Percentiles rank a stretch among this genome's conserved stretches.
Evolutionary conservation across 1,140 invertebrate genomes (phyloP).

Genomic region (Drosophila orosa): DNA sequence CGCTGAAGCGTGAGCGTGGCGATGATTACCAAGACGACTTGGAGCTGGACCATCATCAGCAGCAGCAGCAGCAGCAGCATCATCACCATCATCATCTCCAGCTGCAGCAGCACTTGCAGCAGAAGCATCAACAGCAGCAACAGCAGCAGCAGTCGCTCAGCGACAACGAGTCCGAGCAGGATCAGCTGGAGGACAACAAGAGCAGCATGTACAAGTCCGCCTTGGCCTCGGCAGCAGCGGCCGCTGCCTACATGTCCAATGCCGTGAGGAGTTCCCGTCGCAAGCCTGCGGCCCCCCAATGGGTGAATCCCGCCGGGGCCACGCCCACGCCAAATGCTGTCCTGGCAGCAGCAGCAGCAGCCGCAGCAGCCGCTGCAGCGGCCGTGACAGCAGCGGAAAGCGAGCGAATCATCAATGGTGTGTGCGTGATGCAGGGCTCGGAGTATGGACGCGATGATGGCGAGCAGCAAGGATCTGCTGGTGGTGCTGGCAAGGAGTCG

Average conservation of each 20-base stretch:
- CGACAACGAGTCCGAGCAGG: conserved; percentile 88
- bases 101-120: conserved; percentile 1
- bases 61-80: conserved; percentile 83
- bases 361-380: conserved; percentile 13
- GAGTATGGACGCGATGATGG: conserved; percentile 93
- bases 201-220: conserved; percentile 85
- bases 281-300: conserved; percentile 97
- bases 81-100: background rate
- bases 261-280: conserved; percentile 86
- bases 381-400: conserved; percentile 83
- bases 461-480: too few species aligned
- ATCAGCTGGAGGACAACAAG: conserved; percentile 82
- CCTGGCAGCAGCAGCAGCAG: conserved; percentile 11
- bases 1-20: conserved; percentile 89
- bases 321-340: conserved; percentile 46
- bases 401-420: conserved; percentile 95
- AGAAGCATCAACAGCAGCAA: conserved; percentile 83
- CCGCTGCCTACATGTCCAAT: conserved; percentile 73
- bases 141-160: conserved; percentile 86
- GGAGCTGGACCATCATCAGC: conserved; percentile 79
- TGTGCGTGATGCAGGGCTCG: conserved; percentile 92
- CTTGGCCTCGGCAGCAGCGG: conserved; percentile 61
- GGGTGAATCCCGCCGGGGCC: conserved; percentile 91
- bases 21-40: conserved; percentile 90
- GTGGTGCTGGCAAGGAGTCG: conserved; percentile 84